Conservation (phyloP, 1,140 invertebrate species). For the Euwallacea fornicatus region DNA sequence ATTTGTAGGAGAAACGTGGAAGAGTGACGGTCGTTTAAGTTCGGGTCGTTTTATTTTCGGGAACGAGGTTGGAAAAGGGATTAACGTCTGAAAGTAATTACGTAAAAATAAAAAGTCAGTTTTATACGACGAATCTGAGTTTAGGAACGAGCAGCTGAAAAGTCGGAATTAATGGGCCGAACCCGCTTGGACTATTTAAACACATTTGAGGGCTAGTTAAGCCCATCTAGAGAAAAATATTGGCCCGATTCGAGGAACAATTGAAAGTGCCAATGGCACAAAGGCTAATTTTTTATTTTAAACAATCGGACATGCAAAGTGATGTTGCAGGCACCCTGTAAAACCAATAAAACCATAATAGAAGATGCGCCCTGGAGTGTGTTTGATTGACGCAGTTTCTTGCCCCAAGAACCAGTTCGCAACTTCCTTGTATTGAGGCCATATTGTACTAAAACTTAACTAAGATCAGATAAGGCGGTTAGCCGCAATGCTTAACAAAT, state of each 20-base stretch:
- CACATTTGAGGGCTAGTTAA: background rate
- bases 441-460: no score
- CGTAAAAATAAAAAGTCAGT: constrained; percentile 25
- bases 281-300: background rate
- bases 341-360: no score
- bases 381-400: no score
- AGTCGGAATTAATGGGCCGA: constrained; percentile 16
- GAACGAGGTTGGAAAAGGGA: constrained; percentile 22
- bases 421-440: no score
- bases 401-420: no score
- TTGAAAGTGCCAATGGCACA: background rate
- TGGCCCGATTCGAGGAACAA: background rate
- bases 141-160: constrained; percentile 25
- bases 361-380: no score
- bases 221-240: constrained; percentile 1
- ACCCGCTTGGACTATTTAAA: constrained; percentile 13
- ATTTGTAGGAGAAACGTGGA: constrained; percentile 16
- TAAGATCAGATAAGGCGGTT: no score
- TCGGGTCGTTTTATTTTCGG: constrained; percentile 12
- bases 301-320: constrained; percentile 15
- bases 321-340: background rate
- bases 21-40: constrained; percentile 23
- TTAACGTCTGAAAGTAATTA: constrained; percentile 28
- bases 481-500: no score
- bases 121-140: constrained; percentile 20